Conservation (phyloP, 2,113 vertebrate genomes). For the Silurus glanis region DNA sequence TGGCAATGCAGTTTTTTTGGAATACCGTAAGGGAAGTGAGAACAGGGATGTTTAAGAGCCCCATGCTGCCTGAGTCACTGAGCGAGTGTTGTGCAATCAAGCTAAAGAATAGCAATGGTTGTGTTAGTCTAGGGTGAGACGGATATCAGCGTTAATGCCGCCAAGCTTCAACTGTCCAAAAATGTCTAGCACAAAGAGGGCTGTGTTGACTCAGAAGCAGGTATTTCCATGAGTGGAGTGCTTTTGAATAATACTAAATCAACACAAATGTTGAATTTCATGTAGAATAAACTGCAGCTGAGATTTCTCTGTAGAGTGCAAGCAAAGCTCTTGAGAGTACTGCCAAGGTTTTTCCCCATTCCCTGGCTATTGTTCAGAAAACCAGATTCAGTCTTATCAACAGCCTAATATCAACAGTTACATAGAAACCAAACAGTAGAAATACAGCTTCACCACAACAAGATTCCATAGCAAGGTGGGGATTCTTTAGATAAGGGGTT, state of each 20-base stretch:
- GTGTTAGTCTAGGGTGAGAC: conserved; percentile 42
- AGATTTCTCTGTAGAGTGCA: not conserved
- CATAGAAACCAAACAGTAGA: conserved; percentile 33
- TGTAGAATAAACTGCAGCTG: not conserved
- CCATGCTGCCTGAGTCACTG: conserved; percentile 21
- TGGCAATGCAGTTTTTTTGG: not conserved
- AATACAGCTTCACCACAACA: not conserved
- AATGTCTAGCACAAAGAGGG: not conserved
- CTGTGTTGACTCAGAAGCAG: not conserved
- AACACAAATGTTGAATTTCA: not conserved
- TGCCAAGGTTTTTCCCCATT: not conserved
- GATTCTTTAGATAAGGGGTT: not conserved
- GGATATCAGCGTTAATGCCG: not conserved
- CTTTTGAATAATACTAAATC: conserved; percentile 2
- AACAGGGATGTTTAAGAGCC: not conserved
- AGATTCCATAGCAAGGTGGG: not conserved
- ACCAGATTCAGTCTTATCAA: not conserved
- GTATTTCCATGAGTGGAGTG: not conserved
- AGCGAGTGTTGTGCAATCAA: conserved; percentile 24
- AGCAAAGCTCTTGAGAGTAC: not conserved
- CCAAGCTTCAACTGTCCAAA: not conserved
- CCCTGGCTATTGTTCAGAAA: conserved; percentile 18
- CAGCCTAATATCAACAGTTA: not conserved
- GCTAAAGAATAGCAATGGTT: conserved; percentile 27
- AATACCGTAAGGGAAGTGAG: not conserved